Percentiles rank a stretch among this genome's conserved stretches.
phyloP scores from a whole-genome alignment of 2,113 vertebrate genomes.

The Bothrops jararaca region DNA sequence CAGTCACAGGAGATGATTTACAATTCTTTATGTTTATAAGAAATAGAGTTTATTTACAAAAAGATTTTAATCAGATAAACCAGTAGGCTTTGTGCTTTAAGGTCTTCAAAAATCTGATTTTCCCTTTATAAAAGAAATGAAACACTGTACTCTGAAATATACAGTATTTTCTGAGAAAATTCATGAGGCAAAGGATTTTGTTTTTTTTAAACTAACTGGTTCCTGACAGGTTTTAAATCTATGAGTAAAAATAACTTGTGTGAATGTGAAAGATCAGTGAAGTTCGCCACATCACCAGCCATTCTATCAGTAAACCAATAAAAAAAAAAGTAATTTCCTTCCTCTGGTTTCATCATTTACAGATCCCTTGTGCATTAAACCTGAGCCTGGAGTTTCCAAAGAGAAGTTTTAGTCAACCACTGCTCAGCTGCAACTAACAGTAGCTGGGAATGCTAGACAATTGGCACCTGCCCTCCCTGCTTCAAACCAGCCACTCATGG shows the following conservation, averaged over 20 bases:
- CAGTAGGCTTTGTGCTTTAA: neutral
- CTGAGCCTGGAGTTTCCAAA: neutral
- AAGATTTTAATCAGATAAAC: neutral
- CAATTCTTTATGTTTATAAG: slow-evolving; percentile 6
- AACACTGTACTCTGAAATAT: neutral
- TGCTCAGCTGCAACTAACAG: neutral
- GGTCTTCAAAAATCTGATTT: neutral
- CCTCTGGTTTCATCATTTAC: neutral
- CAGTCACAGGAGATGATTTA: slow-evolving; percentile 44
- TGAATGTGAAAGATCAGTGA: neutral
- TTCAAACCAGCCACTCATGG: neutral
- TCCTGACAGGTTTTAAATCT: neutral
- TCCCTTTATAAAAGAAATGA: neutral
- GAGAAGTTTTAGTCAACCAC: neutral
- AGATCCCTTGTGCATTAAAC: neutral
- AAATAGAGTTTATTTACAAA: neutral
- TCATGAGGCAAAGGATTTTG: neutral
- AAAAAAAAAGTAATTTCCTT: neutral
- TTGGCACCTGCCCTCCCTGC: neutral
- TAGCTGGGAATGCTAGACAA: neutral
- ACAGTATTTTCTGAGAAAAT: neutral
- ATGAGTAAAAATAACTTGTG: neutral
- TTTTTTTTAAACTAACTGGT: neutral
- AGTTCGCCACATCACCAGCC: neutral
- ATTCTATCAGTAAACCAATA: neutral